phyloP scores from a whole-genome alignment of 2,797 vertebrate species.

The Malurus splendens region DNA sequence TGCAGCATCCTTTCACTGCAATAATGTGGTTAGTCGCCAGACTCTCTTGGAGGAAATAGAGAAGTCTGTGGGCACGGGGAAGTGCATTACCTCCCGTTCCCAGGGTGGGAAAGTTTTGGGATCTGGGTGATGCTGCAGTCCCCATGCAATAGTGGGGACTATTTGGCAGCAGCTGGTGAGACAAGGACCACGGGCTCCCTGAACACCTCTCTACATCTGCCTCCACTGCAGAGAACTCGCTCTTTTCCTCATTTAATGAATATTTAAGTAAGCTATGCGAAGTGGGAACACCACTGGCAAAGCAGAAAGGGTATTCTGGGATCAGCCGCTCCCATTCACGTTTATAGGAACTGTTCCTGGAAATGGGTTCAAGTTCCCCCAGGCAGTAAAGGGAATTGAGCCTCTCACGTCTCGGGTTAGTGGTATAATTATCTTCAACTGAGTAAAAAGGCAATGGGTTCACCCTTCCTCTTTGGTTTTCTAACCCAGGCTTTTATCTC shows the following conservation, averaged over 20 bases:
- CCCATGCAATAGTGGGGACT: neutral
- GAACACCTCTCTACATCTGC: neutral
- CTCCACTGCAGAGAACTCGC: neutral
- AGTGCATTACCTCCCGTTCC: neutral
- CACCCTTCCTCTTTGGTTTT: conserved; percentile 43
- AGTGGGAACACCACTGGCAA: conserved; percentile 1
- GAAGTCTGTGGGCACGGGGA: neutral
- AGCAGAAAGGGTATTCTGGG: conserved; percentile 15
- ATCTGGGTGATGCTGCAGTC: neutral
- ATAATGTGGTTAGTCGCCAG: neutral
- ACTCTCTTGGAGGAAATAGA: neutral
- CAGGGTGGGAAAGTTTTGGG: neutral
- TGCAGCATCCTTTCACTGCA: neutral
- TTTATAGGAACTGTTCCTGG: conserved; percentile 36
- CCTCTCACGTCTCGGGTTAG: neutral
- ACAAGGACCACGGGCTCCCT: neutral
- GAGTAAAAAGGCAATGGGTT: conserved; percentile 36
- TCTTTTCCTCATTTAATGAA: conserved; percentile 22
- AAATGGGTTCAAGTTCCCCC: conserved; percentile 37
- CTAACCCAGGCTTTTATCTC: conserved; percentile 46
- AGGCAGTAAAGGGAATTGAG: conserved; percentile 50
- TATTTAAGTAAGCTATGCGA: conserved; percentile 36
- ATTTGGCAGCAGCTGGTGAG: neutral
- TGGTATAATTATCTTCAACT: conserved; percentile 40
- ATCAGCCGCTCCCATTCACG: neutral